Base-by-base conservation (phyloP, 1,140 invertebrate species). In the Triops cancriformis region DNA sequence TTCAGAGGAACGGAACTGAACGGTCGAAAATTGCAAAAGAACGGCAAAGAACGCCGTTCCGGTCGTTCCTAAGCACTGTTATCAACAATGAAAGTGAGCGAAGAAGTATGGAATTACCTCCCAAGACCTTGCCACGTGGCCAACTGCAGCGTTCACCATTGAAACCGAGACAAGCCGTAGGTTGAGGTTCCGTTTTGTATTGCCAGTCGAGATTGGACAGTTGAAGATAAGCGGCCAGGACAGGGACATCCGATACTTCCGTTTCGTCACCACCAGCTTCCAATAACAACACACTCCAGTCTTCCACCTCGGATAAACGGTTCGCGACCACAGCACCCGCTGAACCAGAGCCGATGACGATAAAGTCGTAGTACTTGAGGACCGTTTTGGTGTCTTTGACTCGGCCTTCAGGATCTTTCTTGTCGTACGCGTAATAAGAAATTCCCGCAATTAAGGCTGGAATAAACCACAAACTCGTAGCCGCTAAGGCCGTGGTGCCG, bases 241-340 rank as follows among this genome's bases (percentile, higher is more conserved):
- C 84, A 1, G 94, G 94, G 0, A 97, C 93, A 81, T 95, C 93
- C 0, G 93, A 94, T 80, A 96, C 91, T 82, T 95, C 92, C 0
- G 93, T 94, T 84, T 97, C 96, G 84, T 95, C 92, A 5, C 92
- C 93, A 0, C 95, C 96, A 3, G 95, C 95, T 87, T 98, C 96
- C 78, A 98, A 81, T 0, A 98, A 84, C 1, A 97, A 85, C 0
- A 97, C 90, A 76, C 90, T 92, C 92, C 92, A 94, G 78, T 92
- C 86, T 81, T 90, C 88, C n/a, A 93, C 86, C 84, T 94, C 93
- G 12, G 90, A 91, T 1, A 94, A 83, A n/a, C 97, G 89, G 84
- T 93, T 97, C 0, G 96, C 96, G 10, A 98, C 86, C n/a, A 98
- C 96, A 4, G 94, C 94, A 0, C 95, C 97, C 81, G 96, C 95